phyloP scores from a whole-genome alignment of 2,888 invertebrate genomes.

The Macrophya alboannulata region DNA sequence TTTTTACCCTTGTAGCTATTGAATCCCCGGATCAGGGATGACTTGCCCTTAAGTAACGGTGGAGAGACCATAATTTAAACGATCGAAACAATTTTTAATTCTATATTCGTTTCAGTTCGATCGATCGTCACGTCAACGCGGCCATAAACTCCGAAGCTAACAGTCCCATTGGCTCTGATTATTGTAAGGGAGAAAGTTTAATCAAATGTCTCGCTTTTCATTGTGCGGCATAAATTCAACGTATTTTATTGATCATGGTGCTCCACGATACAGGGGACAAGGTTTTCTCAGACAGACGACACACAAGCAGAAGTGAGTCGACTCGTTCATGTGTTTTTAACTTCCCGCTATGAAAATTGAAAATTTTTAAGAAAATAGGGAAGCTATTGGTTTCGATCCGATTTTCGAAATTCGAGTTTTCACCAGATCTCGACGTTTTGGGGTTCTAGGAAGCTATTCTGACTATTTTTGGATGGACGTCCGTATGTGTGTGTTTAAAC shows the following conservation, averaged over 20 bases:
- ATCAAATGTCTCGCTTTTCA: neutral
- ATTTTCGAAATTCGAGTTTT: too few species aligned
- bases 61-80: conserved; percentile 1
- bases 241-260: neutral
- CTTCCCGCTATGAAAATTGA: too few species aligned
- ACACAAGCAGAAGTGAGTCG: neutral
- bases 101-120: neutral
- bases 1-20: neutral
- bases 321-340: neutral
- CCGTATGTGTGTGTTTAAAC: too few species aligned
- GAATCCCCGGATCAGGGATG: neutral
- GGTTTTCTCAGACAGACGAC: neutral
- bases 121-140: conserved; percentile 17
- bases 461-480: too few species aligned
- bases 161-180: conserved; percentile 2
- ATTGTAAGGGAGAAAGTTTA: neutral
- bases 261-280: neutral
- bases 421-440: too few species aligned
- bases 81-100: conserved; percentile 42
- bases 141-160: neutral
- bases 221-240: neutral
- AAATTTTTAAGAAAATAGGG: too few species aligned
- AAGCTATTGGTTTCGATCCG: too few species aligned
- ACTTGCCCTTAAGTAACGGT: neutral
- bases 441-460: too few species aligned